phyloP scores from a whole-genome alignment of 2,888 invertebrate genomes.

The Drosophila cognata region DNA sequence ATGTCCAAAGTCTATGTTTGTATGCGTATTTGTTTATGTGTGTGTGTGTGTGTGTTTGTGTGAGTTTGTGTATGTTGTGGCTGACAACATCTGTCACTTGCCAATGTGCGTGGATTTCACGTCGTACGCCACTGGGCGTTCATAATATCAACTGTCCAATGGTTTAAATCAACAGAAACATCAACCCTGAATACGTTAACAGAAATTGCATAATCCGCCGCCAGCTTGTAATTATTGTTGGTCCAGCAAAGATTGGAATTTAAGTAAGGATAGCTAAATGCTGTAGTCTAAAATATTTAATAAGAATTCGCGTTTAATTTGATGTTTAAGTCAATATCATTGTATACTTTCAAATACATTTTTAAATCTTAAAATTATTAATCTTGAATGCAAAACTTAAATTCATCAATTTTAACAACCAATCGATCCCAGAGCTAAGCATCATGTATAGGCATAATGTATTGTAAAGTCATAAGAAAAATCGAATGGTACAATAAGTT shows the following conservation, averaged over 20 bases:
- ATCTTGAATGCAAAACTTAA: background rate
- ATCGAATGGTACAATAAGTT: background rate
- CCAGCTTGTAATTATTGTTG: conserved; percentile 17
- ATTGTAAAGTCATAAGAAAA: background rate
- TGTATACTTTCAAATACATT: background rate
- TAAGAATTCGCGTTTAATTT: background rate
- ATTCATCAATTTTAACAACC: background rate
- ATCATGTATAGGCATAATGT: background rate
- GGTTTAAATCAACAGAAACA: conserved; percentile 62
- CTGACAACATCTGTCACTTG: conserved; percentile 81
- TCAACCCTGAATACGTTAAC: conserved; percentile 36
- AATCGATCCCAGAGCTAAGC: background rate
- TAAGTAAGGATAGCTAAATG: conserved; percentile 4
- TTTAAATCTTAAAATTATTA: background rate
- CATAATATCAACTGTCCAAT: conserved; percentile 67
- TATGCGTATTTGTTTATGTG: background rate
- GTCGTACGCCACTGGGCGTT: conserved; percentile 29
- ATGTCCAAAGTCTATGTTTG: conserved; percentile 2
- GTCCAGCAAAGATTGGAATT: conserved; percentile 7
- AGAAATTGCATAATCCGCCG: conserved; percentile 3
- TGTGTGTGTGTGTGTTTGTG: conserved; percentile 16
- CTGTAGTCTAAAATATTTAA: background rate
- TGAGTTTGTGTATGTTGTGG: conserved; percentile 63
- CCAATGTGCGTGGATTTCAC: conserved; percentile 52
- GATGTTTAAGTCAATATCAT: background rate